These are phyloP conservation scores for Anguilla obscura DNA, from an alignment of 2,797 vertebrate genomes.

Conservation along the genomic window DNA sequence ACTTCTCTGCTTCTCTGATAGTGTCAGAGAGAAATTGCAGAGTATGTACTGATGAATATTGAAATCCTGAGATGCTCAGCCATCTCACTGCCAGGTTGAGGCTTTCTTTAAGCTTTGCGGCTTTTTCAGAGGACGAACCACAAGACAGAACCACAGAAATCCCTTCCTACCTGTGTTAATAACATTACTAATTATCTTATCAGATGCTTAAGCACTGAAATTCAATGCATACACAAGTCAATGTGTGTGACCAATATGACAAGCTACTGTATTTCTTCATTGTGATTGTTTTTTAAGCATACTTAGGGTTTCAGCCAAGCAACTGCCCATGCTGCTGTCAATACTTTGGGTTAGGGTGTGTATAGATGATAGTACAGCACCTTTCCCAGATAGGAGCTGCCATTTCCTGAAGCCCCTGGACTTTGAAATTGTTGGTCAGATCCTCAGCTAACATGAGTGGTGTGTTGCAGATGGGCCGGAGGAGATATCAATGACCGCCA, in stretches of 20 bases:
- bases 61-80: background rate
- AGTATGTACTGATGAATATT: background rate
- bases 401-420: background rate
- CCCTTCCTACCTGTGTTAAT: background rate
- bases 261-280: background rate
- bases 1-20: background rate
- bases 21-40: background rate
- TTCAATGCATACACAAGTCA: background rate
- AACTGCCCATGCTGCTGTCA: background rate
- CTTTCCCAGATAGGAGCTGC: background rate
- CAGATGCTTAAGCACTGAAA: background rate
- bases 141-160: background rate
- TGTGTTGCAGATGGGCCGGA: constrained; percentile 38
- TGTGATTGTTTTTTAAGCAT: background rate
- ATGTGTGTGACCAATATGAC: background rate
- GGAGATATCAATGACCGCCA: background rate
- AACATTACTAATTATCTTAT: background rate
- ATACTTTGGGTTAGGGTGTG: background rate
- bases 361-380: background rate
- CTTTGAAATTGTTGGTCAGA: background rate
- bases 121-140: background rate
- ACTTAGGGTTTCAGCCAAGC: background rate
- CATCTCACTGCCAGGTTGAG: background rate
- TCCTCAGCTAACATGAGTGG: constrained; percentile 19
- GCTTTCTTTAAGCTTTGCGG: background rate